phyloP scores from a whole-genome alignment of 2,888 invertebrate genomes.

The Emmelina monodactyla region DNA sequence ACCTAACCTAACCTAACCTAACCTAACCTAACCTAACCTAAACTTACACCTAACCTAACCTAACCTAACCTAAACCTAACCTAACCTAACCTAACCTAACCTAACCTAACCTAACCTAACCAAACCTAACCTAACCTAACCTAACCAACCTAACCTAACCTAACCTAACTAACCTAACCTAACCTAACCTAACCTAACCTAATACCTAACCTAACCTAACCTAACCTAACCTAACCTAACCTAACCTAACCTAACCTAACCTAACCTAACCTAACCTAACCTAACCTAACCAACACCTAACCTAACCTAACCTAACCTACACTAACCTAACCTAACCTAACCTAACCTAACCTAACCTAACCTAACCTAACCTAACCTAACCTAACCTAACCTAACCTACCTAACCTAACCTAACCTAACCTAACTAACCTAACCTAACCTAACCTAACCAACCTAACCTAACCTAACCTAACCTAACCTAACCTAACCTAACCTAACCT shows the following conservation, averaged over 20 bases:
- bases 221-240: constrained; percentile 14
- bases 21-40: constrained; percentile 20
- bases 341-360: constrained; percentile 12
- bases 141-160: constrained; percentile 18
- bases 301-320: constrained; percentile 14
- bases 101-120: constrained; percentile 19
- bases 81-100: constrained; percentile 18
- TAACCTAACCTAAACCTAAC: constrained; percentile 20
- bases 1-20: constrained; percentile 21
- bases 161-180: constrained; percentile 10
- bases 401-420: too few relatives aligned
- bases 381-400: constrained; percentile 15
- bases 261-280: constrained; percentile 15
- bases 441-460: background rate
- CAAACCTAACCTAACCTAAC: constrained; percentile 18
- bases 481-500: constrained; percentile 18
- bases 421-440: constrained; percentile 1
- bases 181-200: constrained; percentile 15
- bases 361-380: constrained; percentile 10
- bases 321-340: constrained; percentile 13
- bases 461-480: background rate
- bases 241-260: constrained; percentile 10
- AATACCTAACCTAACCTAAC: too few relatives aligned
- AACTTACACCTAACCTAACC: too few relatives aligned
- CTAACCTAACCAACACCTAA: too few relatives aligned